A percentile compares a stretch with the other conserved stretches of the same genome.
Conservation (phyloP, 2,888 invertebrate genomes). For the Pammene aurita region DNA sequence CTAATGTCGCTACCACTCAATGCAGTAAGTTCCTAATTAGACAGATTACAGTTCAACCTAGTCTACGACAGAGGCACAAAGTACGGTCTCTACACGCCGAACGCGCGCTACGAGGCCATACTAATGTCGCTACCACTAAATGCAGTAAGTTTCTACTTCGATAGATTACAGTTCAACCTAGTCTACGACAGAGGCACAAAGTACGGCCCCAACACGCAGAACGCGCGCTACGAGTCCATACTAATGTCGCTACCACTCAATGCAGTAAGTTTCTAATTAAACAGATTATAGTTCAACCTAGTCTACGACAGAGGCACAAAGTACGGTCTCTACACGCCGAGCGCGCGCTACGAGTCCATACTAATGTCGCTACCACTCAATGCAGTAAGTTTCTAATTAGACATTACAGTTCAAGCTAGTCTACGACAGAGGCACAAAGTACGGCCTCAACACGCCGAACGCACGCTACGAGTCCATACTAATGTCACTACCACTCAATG, state of each 20-base stretch:
- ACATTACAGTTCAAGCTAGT: background rate
- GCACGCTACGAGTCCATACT: conserved; percentile 98
- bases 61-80: conserved; percentile 94
- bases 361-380: background rate
- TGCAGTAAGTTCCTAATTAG: conserved; percentile 81
- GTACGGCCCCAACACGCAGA: no score
- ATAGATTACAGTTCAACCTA: conserved; percentile 86
- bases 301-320: background rate
- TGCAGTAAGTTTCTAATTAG: background rate
- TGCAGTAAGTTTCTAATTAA: no score
- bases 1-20: conserved; percentile 91
- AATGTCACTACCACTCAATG: no score
- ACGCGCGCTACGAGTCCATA: no score
- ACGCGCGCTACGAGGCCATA: conserved; percentile 97
- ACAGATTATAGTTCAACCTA: no score
- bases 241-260: no score
- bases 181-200: no score
- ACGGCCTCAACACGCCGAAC: conserved; percentile 97
- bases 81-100: conserved; percentile 98
- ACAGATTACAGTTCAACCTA: no score
- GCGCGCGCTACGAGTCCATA: conserved; percentile 7
- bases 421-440: conserved; percentile 96
- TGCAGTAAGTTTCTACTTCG: conserved; percentile 83
- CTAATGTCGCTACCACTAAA: conserved; percentile 96
- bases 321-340: background rate